Percentiles rank a stretch among this genome's conserved stretches.
Evolutionary conservation across 2,113 vertebrate species (phyloP).

Genomic region (Rhea americana): DNA sequence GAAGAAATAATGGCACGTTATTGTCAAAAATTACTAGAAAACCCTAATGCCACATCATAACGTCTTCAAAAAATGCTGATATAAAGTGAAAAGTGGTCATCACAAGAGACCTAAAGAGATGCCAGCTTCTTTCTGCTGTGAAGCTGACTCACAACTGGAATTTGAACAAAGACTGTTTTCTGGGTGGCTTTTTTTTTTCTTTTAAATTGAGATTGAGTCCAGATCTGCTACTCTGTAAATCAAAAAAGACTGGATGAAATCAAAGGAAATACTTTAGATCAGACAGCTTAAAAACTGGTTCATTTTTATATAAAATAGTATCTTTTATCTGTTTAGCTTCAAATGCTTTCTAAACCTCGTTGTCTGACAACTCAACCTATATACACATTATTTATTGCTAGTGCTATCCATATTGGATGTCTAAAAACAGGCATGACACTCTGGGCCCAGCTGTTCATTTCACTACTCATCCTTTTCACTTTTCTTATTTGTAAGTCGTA

Average conservation of each 20-base stretch:
- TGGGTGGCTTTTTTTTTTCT: no score
- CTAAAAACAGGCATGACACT: background rate
- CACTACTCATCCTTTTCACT: background rate
- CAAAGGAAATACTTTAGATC: background rate
- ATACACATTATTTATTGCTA: background rate
- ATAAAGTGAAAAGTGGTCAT: background rate
- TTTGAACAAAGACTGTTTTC: background rate
- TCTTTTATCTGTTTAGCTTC: background rate
- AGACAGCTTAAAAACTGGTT: background rate
- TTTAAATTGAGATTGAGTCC: background rate
- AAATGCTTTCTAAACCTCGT: background rate
- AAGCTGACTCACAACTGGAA: background rate
- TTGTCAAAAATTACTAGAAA: slow-evolving; percentile 18
- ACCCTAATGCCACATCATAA: background rate
- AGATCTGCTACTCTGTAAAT: background rate
- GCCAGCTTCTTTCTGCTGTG: background rate
- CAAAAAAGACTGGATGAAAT: background rate
- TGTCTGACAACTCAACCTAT: background rate
- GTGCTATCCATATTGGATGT: background rate
- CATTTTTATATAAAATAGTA: background rate
- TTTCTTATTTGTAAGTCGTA: background rate
- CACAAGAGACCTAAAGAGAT: background rate
- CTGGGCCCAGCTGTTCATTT: background rate
- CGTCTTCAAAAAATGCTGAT: background rate
- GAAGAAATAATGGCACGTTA: slow-evolving; percentile 70